Base-by-base conservation (phyloP, 1,140 invertebrate genomes). In the Trachymyrmex septentrionalis region DNA sequence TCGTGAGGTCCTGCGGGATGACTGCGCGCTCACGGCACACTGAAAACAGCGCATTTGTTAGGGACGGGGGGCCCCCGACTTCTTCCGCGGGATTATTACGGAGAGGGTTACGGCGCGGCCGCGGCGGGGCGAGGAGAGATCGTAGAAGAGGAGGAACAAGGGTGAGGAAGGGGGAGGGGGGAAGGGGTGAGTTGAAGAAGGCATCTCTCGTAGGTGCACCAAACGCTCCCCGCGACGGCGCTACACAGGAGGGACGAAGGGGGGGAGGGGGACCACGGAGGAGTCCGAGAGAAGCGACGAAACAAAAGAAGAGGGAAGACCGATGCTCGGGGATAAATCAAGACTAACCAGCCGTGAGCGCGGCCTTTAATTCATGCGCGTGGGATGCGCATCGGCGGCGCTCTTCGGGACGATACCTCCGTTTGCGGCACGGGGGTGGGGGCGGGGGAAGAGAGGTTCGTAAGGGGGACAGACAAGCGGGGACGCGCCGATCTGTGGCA, bases 11-110 rank as follows among this genome's bases (percentile, higher is more conserved):
- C 89, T 66, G 64, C 86, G 57, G 88, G 86, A 90, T 87, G 88
- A 90, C 89, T 76, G 88, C 59, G 75, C 73, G 76, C 77, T 77
- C 73, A 81, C 86, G 86, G 81, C 78, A 50, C 50, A 90, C 85
- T 92, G 88, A 91, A 92, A 92, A 92, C 92, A 92, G 90, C 91
- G 87, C 93, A 94, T 94, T 93, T 93, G 91, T 94, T 92, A 94
- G 90, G 85, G 71, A 73, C 63, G 86, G 88, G 88, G 85, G n/a
- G n/a, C n/a, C 87, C 63, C 89, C 90, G 81, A 55, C 55, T 85
- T 89, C 90, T 89, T n/a, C n/a, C 90, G 90, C 87, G 86, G 75
- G 89, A 92, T 92, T 90, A 91, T 92, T 92, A 91, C 91, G 38
- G 38, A 71, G 77, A 71, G 72, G 85, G 77, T 71, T 69, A 53